phyloP scores from a whole-genome alignment of 2,888 invertebrate species.

The Temnothorax unifasciatus region DNA sequence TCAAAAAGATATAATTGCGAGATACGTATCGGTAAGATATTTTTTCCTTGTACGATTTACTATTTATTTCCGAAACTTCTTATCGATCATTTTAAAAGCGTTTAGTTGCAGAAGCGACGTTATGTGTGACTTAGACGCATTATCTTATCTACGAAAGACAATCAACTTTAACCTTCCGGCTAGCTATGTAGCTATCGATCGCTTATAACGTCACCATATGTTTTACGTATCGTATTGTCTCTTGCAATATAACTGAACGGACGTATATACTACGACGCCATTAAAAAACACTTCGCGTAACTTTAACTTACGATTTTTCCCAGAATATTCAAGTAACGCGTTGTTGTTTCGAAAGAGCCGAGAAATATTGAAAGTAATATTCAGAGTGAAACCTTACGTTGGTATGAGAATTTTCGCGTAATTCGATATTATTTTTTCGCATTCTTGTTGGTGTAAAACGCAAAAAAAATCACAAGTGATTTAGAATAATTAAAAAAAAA shows the following conservation, averaged over 20 bases:
- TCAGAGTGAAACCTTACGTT: neutral
- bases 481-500: neutral
- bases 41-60: neutral
- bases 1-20: neutral
- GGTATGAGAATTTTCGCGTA: neutral
- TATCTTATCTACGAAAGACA: slow-evolving; percentile 71
- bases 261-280: neutral
- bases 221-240: slow-evolving; percentile 61
- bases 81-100: neutral
- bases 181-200: slow-evolving; percentile 57
- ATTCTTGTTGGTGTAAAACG: neutral
- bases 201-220: slow-evolving; percentile 53
- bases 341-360: neutral
- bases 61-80: neutral
- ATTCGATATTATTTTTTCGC: neutral
- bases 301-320: neutral
- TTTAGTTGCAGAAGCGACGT: slow-evolving; percentile 37
- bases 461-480: neutral
- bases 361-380: neutral
- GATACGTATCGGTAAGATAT: neutral
- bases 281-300: neutral
- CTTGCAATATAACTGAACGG: neutral
- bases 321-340: neutral
- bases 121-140: slow-evolving; percentile 54
- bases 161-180: slow-evolving; percentile 67